Base-by-base conservation (phyloP, 2,888 invertebrate species). In the Acholoe squamosa region DNA sequence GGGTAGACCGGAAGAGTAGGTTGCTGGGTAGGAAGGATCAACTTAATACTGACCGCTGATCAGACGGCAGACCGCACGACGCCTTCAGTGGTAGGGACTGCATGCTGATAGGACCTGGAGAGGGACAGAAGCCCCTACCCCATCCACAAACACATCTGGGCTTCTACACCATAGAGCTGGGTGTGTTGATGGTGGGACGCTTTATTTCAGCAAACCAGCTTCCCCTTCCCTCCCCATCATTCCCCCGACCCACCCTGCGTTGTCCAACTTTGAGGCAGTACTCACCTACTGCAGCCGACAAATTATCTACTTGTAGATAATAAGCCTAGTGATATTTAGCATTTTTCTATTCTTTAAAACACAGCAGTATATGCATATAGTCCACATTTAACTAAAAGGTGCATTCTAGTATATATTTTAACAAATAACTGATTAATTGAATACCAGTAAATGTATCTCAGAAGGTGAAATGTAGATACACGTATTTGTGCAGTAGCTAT, bases 21-120 rank as follows among this genome's bases (percentile, higher is more conserved):
- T 19, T 61, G n/a, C n/a, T 19, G 71, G 28, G 28, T 0, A 14
- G 71, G 28, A 25, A 14, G 28, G 71, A 71, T 71, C 71, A n/a
- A 28, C 71, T 28, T 71, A 71, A 71, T 71, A 71, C 71, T 71
- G 71, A 71, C 71, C 71, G 31, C 28, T 14, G 71, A 71, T 71
- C 71, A 25, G 71, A 71, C 28, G 28, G 71, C 71, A 71, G 71
- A 22, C 71, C 71, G 25, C 31, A 71, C 14, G 28, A 71, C 61
- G 61, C 61, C 22, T n/a, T n/a, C 31, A 25, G n/a, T 14, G 14
- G 71, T 28, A 3, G 16, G 31, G 28, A 3, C 71, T 28, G 71
- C 71, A 71, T 71, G 71, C 71, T 71, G 80, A 43, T 43, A 43
- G 43, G 43, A 33, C 14, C 10, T 14, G 77, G 31, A 7, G 43